Base-by-base conservation (phyloP, 2,888 invertebrate species). In the Tiliacea citrago region DNA sequence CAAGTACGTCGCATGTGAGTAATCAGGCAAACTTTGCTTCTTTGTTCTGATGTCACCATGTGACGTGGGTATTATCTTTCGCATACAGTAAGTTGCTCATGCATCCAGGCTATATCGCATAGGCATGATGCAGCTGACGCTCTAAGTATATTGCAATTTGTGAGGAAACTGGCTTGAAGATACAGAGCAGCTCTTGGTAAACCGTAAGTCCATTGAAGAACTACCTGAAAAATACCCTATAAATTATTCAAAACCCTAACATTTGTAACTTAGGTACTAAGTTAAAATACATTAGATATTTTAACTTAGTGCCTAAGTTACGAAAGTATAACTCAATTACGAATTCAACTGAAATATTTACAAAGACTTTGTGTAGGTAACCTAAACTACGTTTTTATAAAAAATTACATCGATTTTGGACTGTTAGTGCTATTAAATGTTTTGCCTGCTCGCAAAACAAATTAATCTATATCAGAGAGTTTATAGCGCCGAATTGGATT, bases 401-500 rank as follows among this genome's bases (percentile, higher is more conserved):
- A 21, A 81, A 57, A 51, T 77, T 49, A 70, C 75, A 55, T 60
- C 4, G 39, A 75, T 55, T 58, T 69, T 21, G 24, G 18, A 53
- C 74, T 58, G 68, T 69, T 18, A 82, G 16, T 49, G 65, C 68
- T 35, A 39, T 75, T 70, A 66, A 71, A 77, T 68, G 35, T 68
- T 42, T 68, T 60, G 62, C 35, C 67, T 75, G 73, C 62, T 71
- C 62, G 55, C 70, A 80, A 78, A 79, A 81, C 79, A 73, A 81
- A 86, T 89, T 73, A 81, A 81, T 87, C 86, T 87, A 79, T 77
- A 87, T 88, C 82, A 79, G 62, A 75, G 65, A 74, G 78, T 68
- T 81, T 79, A 85, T 87, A 83, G 84, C 77, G 86, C 74, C 79
- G 90, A 91, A 93, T 92, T 91, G 86, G 79, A 90, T 90, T 89